A percentile compares a stretch with the other conserved stretches of the same genome.
Evolutionary conservation across 1,140 invertebrate genomes (phyloP).

Genomic region (Heliconius hermathena): DNA sequence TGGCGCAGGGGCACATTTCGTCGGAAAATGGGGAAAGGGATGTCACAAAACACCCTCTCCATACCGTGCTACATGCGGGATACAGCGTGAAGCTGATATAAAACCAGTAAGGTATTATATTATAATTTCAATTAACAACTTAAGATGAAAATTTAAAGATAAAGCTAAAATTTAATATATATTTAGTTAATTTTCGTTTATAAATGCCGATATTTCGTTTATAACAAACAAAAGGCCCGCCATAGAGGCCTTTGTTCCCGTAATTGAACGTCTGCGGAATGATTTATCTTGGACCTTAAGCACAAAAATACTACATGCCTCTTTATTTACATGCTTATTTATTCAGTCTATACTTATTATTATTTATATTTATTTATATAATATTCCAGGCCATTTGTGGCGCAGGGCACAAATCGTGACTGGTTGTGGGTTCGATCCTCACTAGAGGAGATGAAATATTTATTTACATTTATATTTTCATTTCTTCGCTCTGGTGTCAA

Average conservation of each 20-base stretch:
- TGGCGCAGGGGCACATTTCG: no score
- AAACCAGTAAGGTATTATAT: background rate
- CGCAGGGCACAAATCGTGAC: no score
- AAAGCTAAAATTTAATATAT: background rate
- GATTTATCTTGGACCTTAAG: conserved; percentile 35
- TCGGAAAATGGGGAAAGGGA: no score
- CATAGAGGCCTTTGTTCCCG: conserved; percentile 27
- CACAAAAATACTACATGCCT: conserved; percentile 41
- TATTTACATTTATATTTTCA: no score
- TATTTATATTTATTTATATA: conserved; percentile 28
- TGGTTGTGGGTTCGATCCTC: no score
- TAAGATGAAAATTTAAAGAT: background rate
- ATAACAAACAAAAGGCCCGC: conserved; percentile 22
- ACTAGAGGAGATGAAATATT: no score
- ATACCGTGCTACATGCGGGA: no score
- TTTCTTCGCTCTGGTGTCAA: no score
- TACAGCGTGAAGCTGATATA: no score
- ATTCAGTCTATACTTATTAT: conserved; percentile 44
- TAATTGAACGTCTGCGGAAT: conserved; percentile 33
- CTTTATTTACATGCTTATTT: conserved; percentile 38
- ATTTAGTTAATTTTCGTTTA: conserved; percentile 15
- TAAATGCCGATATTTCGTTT: conserved; percentile 26
- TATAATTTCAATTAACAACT: background rate
- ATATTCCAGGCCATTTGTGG: no score
- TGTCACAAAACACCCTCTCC: no score